Evolutionary conservation across 2,797 vertebrate species (phyloP), one percentile per base, ranked within the genome.

Genomic region (Chloroceryle inda): DNA sequence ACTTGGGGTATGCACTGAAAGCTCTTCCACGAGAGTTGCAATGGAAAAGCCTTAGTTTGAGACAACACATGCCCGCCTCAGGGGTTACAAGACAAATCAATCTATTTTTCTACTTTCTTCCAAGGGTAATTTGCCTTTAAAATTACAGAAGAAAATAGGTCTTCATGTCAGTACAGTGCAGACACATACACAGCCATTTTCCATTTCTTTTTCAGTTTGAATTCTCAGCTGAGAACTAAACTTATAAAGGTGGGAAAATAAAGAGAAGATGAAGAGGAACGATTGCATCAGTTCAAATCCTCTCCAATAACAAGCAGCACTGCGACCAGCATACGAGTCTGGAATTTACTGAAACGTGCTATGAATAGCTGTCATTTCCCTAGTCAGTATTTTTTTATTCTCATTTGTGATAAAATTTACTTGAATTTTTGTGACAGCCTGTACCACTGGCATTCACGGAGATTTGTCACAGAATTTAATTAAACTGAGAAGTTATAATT

Each of bases 21-120:
- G 85, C 72, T 94, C 86, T 94, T 96, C 87, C 72, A 85, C 62
- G 21, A 64, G 92, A 82, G 42, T 0, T 81, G 94, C 55, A 88
- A 22, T 11, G 42, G 78, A 96, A 96, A 95, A 94, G 80, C 86
- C 71, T 95, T 55, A 86, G 76, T 90, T 66, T 92, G 74, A 97
- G 96, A 93, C 61, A 97, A 86, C 87, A 96, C 80, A 94, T 81
- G 93, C 89, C 74, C 92, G 84, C 92, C 95, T 96, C 93, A 42
- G 96, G 94, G 92, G 95, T 83, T 97, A 97, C 96, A 95, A 96
- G 96, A 97, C 94, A 98, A 97, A 97, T 96, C 97, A 97, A 97
- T 97, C 96, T 94, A 85, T 89, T 95, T 96, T 95, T 91, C 96
- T 97, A 93, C 74, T 93, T 96, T 96, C 62, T 85, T 97, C 92